Evolutionary conservation across 2,113 vertebrate genomes (phyloP), one percentile per base, ranked within the genome.

Genomic region (Irena cyanogastra): DNA sequence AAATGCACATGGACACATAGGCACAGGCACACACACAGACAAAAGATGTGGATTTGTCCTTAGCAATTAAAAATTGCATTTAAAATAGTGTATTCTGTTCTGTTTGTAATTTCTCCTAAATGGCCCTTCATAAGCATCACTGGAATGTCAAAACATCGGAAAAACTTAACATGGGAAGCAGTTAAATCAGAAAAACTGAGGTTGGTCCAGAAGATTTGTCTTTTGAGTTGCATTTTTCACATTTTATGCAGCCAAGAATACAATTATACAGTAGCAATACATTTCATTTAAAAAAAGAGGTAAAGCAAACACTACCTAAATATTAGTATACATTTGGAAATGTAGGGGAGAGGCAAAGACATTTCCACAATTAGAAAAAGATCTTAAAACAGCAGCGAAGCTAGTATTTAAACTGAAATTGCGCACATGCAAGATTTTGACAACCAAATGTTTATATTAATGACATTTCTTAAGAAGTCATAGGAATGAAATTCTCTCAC

Each of bases 1-100:
- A 60, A 5, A 16, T 41, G 16, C 10, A 15, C 8, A 35, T 0
- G 0, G 11, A 6, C 22, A 41, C 35, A 30, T 4, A 49, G 20
- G 10, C 42, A 57, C 6, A 53, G n/a, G 7, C 19, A 54, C 8
- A 31, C 5, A 47, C 3, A 35, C 0, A 2, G 42, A 81, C 21
- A 53, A 68, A 63, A 59, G 21, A 26, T 1, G 1, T 8, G 4
- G 3, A 4, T 33, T 72, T 80, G 7, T 68, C 10, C 5, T 54
- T n/a, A n/a, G 5, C 9, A 54, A 28, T 15, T n/a, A n/a, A n/a
- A n/a, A 18, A 41, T 6, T 69, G 2, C 17, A 50, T 42, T 31
- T 54, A 31, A 63, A 63, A 68, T 13, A 0, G 1, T 31, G 3
- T 61, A 10, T 65, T 79, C 26, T 7, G 3, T 56, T 83, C 20